phyloP scores from a whole-genome alignment of 2,888 invertebrate genomes.

The Acanthosepion pharaonis region DNA sequence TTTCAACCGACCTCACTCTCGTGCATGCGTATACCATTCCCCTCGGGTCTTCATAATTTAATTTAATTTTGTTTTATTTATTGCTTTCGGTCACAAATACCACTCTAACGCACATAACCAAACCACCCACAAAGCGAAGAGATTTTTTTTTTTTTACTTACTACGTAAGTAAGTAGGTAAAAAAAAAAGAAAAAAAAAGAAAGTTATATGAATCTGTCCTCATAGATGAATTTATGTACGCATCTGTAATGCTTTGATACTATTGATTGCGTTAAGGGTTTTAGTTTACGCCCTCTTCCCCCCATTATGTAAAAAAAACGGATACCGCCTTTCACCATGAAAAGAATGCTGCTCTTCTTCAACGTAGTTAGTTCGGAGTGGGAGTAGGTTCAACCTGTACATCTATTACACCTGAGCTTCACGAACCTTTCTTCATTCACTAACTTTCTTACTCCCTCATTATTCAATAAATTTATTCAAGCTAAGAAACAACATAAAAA shows the following conservation, averaged over 20 bases:
- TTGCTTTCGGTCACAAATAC: not conserved
- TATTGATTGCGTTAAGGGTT: not conserved
- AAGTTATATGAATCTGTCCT: not conserved
- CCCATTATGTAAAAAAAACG: not conserved
- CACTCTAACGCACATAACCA: not conserved
- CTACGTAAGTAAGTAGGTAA: not conserved
- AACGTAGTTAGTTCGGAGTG: not conserved
- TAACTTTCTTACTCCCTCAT: not conserved
- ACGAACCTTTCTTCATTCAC: slow-evolving; percentile 1
- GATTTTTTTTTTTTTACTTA: not conserved
- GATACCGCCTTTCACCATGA: not conserved
- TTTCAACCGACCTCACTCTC: not conserved
- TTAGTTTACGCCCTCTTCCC: not conserved
- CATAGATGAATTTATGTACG: not conserved
- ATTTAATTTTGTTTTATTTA: not conserved
- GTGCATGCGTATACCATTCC: not conserved
- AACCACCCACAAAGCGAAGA: not conserved
- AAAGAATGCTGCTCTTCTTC: not conserved
- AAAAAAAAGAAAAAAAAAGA: not conserved
- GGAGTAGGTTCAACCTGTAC: not conserved
- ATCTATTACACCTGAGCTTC: slow-evolving; percentile 6
- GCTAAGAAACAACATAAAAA: not conserved
- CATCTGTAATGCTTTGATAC: not conserved
- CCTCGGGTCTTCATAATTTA: not conserved
- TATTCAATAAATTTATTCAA: not conserved